phyloP scores from a whole-genome alignment of 2,888 invertebrate species.

The Bombylius major region DNA sequence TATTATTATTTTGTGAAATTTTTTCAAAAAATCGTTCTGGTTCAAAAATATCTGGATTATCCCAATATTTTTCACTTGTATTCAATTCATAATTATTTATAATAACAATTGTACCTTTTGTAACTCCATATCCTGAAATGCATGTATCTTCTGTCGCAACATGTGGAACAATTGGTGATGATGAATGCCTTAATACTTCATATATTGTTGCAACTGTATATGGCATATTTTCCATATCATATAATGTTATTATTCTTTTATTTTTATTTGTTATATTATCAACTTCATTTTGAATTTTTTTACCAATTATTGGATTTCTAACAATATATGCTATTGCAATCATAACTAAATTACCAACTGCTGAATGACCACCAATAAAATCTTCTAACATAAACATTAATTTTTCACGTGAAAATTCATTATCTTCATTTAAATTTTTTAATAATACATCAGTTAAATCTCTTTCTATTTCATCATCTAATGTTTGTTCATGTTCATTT shows the following conservation, averaged over 20 bases:
- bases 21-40: slow-evolving; percentile 57
- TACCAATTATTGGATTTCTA: slow-evolving; percentile 48
- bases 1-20: slow-evolving; percentile 10
- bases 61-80: slow-evolving; percentile 57
- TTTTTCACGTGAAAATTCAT: slow-evolving; percentile 53
- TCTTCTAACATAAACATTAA: slow-evolving; percentile 69
- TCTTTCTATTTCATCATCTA: slow-evolving; percentile 45
- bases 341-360: slow-evolving; percentile 68
- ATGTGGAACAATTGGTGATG: slow-evolving; percentile 77
- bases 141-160: slow-evolving; percentile 61
- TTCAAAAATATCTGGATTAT: slow-evolving; percentile 52
- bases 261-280: slow-evolving; percentile 36
- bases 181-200: slow-evolving; percentile 60
- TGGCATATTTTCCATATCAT: slow-evolving; percentile 51
- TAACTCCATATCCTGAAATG: slow-evolving; percentile 54
- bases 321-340: slow-evolving; percentile 54
- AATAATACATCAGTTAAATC: slow-evolving; percentile 67
- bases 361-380: slow-evolving; percentile 72
- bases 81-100: slow-evolving; percentile 71
- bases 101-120: slow-evolving; percentile 64
- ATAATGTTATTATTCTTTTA: slow-evolving; percentile 43
- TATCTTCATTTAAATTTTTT: slow-evolving; percentile 49
- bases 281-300: slow-evolving; percentile 52
- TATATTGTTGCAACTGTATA: slow-evolving; percentile 66
- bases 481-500: slow-evolving; percentile 30